A percentile compares a stretch with the other conserved stretches of the same genome.
Conservation (phyloP, 2,888 invertebrate genomes). For the Sarcophaga variegata region DNA sequence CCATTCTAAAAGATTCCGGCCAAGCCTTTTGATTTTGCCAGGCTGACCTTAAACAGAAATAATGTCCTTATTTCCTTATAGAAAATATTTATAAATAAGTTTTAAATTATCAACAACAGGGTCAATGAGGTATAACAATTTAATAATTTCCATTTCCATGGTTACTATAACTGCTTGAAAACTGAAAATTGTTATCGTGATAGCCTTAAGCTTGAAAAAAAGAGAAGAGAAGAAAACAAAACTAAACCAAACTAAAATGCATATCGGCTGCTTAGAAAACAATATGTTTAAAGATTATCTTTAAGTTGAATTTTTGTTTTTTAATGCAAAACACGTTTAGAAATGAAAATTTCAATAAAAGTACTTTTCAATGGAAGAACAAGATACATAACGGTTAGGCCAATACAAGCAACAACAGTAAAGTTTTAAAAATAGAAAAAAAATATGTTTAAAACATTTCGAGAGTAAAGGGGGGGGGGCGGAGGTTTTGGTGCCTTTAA, state of each 20-base stretch:
- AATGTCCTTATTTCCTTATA: too few species aligned
- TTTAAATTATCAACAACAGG: too few species aligned
- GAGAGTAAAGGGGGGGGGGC: too few species aligned
- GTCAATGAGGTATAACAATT: neutral
- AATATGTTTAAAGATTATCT: slow-evolving; percentile 37
- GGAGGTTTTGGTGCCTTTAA: too few species aligned
- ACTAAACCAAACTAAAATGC: neutral
- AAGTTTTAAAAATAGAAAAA: too few species aligned
- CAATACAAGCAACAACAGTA: too few species aligned
- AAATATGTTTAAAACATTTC: too few species aligned
- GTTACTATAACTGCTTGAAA: neutral
- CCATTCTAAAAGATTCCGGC: too few species aligned
- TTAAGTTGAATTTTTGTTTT: neutral
- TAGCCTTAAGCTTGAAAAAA: slow-evolving; percentile 46
- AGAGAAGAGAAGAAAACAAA: neutral
- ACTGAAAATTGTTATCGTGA: slow-evolving; percentile 42
- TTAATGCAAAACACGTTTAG: slow-evolving; percentile 35
- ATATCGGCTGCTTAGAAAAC: neutral
- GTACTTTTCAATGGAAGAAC: neutral
- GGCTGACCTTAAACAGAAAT: too few species aligned
- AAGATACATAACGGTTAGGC: too few species aligned
- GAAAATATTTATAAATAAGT: too few species aligned
- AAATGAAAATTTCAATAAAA: neutral
- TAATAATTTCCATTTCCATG: neutral
- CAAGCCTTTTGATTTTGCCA: too few species aligned